These are phyloP conservation scores for Hydractinia echinata DNA, from an alignment of 30 jellyfish, hydroid and myxozoan genomes.

Conservation along the genomic window DNA sequence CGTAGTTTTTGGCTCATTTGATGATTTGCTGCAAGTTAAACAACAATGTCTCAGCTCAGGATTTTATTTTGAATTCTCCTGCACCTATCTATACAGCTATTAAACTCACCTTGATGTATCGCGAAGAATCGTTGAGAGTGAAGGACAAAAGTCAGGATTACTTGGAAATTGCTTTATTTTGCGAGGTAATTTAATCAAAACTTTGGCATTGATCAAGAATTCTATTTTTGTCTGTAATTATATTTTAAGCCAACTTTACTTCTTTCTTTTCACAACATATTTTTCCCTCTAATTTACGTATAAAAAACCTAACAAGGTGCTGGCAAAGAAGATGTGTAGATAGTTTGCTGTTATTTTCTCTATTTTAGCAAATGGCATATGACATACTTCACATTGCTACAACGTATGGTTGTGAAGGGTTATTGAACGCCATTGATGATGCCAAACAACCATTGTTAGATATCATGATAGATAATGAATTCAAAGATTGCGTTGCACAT, in stretches of 20 bases:
- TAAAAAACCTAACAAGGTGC: background rate
- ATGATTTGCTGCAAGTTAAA: slow-evolving; percentile 89
- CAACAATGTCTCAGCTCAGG: slow-evolving; percentile 74
- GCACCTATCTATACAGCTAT: slow-evolving; percentile 96
- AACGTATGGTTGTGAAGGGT: slow-evolving; percentile 64
- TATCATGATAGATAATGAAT: slow-evolving; percentile 75
- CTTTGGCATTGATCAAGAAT: background rate
- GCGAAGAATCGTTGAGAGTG: slow-evolving; percentile 72
- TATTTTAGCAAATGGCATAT: slow-evolving; percentile 50
- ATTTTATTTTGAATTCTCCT: slow-evolving; percentile 86
- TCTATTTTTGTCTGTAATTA: too few species aligned
- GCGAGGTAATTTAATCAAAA: slow-evolving; percentile 41
- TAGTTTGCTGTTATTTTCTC: background rate
- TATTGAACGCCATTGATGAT: slow-evolving; percentile 87
- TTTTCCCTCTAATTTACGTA: background rate
- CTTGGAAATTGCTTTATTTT: slow-evolving; percentile 64
- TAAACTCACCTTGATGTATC: slow-evolving; percentile 66
- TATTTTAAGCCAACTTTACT: background rate
- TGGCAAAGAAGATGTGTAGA: background rate
- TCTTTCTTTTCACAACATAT: background rate
- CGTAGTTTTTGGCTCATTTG: slow-evolving; percentile 73
- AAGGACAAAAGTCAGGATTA: slow-evolving; percentile 87
- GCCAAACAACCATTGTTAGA: slow-evolving; percentile 79
- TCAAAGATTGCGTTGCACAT: slow-evolving; percentile 91
- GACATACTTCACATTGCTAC: slow-evolving; percentile 78